Evolutionary conservation across 2,113 vertebrate species (phyloP), one percentile per base, ranked within the genome.

Genomic region (Peucedramus taeniatus): DNA sequence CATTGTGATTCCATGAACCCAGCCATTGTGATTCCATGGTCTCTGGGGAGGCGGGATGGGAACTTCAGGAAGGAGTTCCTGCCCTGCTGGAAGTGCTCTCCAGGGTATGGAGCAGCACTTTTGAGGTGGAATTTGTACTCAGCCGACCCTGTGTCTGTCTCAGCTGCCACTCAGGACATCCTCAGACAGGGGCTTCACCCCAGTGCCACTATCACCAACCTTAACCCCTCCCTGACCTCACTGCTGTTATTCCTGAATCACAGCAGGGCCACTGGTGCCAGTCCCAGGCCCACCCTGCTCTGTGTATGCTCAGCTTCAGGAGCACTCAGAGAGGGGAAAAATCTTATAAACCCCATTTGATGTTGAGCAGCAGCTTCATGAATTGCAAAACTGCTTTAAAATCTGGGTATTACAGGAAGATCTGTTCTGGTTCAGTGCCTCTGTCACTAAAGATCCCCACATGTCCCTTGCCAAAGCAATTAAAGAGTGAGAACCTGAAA

Each of bases 361-460:
- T 60, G 68, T 15, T 49, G 64, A 88, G 85, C 75, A 54, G 59
- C 91, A 92, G 82, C 90, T 93, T 83, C 92, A 83, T 92, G 82
- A 94, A 96, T 92, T 92, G 95, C 86, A 94, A 94, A 95, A 51
- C 4, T 4, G 11, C n/a, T 85, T 87, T 60, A 35, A 95, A 95
- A 91, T 88, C 66, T 92, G 39, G 31, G 79, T 59, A 77, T 90
- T 92, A 81, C 75, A 94, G 71, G 54, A 37, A 93, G 95, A 90
- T 93, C 71, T 10, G 5, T 70, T 76, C 87, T 93, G 82, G 79
- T 93, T 92, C 15, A 16, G 59, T 81, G 93, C 71, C 33, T 74
- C 75, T 93, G 95, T 40, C 96, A 88, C 82, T 88, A 63, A 90
- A 93, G 66, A 80, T 86, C 53, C 70, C 12, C 8, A 33, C 2